These are phyloP conservation scores for Podarcis raffonei DNA, from an alignment of 2,113 vertebrate genomes.

Conservation along the genomic window DNA sequence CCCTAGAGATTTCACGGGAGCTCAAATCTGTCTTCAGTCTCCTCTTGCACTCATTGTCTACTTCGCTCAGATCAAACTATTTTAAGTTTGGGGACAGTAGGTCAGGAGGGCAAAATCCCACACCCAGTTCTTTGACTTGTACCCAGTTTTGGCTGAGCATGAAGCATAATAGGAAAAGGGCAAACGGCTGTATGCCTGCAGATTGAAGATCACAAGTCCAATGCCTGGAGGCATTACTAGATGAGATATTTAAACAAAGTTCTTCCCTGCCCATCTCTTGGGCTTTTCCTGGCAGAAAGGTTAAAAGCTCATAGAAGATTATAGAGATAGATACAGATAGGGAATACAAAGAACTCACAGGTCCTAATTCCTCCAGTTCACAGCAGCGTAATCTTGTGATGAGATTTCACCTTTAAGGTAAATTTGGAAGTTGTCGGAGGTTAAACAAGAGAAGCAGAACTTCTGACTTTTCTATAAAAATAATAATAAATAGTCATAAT, in stretches of 20 bases:
- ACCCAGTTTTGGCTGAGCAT: background rate
- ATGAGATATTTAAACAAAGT: constrained; percentile 12
- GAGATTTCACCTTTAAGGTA: background rate
- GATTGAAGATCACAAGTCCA: constrained; percentile 1
- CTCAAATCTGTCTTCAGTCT: constrained; percentile 5
- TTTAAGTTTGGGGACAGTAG: constrained; percentile 21
- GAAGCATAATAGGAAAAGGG: background rate
- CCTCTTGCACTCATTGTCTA: background rate
- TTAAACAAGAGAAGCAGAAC: background rate
- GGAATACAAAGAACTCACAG: background rate
- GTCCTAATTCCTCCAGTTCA: background rate
- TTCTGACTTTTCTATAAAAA: background rate
- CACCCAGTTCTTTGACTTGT: background rate
- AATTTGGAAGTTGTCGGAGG: background rate
- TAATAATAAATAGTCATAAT: too few species aligned
- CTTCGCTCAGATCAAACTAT: constrained; percentile 18
- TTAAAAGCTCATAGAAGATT: constrained; percentile 10
- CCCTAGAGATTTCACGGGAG: constrained; percentile 4
- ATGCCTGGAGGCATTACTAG: constrained; percentile 14
- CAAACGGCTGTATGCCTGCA: constrained; percentile 1
- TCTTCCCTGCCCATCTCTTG: background rate
- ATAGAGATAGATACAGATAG: constrained; percentile 1
- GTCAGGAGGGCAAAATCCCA: background rate
- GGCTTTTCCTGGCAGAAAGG: constrained; percentile 7
- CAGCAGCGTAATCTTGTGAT: background rate